Base-by-base conservation (phyloP, 2,113 vertebrate genomes). In the Puntigrus tetrazona region DNA sequence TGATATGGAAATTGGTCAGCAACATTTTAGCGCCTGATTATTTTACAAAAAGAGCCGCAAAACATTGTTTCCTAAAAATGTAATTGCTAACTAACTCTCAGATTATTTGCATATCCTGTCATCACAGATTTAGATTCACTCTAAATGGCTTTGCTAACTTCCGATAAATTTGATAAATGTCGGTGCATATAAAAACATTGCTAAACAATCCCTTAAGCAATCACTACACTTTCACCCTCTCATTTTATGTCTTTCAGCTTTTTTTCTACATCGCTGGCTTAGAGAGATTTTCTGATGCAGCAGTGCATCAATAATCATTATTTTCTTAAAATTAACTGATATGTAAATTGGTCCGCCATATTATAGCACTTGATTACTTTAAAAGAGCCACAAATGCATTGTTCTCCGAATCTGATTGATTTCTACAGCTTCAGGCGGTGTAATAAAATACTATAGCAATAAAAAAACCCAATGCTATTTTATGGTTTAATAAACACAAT, bases 401-500 rank as follows among this genome's bases (percentile, higher is more conserved):
- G 87, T 83, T 85, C 69, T 83, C 85, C 87, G 87, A 88, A 85
- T 85, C 89, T 91, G 87, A 90, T 81, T 84, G 82, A 88, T 70
- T 85, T 90, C 84, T 61, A 82, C 84, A 82, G 84, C 82, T 85
- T 72, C 82, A 78, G 84, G 88, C 88, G n/a, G 88, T 81, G 84
- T 67, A 86, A 90, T 89, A 89, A 86, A 90, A 88, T 86, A 87
- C 80, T 77, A 84, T 70, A 69, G 38, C 88, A 34, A 83, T 84
- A 86, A 85, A 75, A n/a, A 87, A 72, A 29, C 38, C 41, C 76
- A 45, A 80, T 89, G 79, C 79, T 70, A 84, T 89, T 88, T 89
- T 87, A 88, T 83, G 83, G 84, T 81, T 89, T 88, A 86, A 87
- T 84, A 87, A 87, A 83, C 79, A 79, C 87, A 87, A 89, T 88